Percentiles rank a stretch among this genome's conserved stretches.
These are phyloP conservation scores for Parnassius glacialis DNA, from an alignment of 2,888 invertebrate genomes.

Conservation along the genomic window DNA sequence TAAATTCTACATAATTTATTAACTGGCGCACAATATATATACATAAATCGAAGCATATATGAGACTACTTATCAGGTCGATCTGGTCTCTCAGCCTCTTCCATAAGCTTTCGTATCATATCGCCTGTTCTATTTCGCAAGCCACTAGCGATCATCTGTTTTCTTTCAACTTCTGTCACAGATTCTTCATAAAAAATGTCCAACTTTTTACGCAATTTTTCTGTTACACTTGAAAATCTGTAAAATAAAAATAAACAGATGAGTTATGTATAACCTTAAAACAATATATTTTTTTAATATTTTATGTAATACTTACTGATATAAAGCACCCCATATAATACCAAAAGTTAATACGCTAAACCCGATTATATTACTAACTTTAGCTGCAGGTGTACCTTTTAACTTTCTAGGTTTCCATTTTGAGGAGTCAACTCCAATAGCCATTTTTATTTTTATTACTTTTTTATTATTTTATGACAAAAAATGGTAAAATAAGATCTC, in stretches of 20 bases:
- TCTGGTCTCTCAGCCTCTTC: slow-evolving; percentile 52
- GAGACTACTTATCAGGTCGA: slow-evolving; percentile 50
- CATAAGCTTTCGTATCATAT: slow-evolving; percentile 45
- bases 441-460: slow-evolving; percentile 60
- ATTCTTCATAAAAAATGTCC: slow-evolving; percentile 60
- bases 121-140: slow-evolving; percentile 48
- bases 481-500: too few relatives aligned
- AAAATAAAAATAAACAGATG: slow-evolving; percentile 32
- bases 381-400: slow-evolving; percentile 84
- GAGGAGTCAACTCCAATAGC: slow-evolving; percentile 77
- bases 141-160: slow-evolving; percentile 61
- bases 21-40: background rate
- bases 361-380: slow-evolving; percentile 78
- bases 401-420: slow-evolving; percentile 84
- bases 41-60: slow-evolving; percentile 23
- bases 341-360: slow-evolving; percentile 63
- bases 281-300: slow-evolving; percentile 8
- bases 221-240: slow-evolving; percentile 49
- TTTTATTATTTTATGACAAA: too few relatives aligned
- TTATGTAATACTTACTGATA: slow-evolving; percentile 70
- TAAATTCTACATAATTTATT: slow-evolving; percentile 26
- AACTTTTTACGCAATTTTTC: slow-evolving; percentile 49
- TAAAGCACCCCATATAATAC: slow-evolving; percentile 59
- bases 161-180: slow-evolving; percentile 67
- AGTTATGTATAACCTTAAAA: slow-evolving; percentile 1